Evolutionary conservation across 2,888 invertebrate genomes (phyloP).

Genomic region (Tipula confusa): DNA sequence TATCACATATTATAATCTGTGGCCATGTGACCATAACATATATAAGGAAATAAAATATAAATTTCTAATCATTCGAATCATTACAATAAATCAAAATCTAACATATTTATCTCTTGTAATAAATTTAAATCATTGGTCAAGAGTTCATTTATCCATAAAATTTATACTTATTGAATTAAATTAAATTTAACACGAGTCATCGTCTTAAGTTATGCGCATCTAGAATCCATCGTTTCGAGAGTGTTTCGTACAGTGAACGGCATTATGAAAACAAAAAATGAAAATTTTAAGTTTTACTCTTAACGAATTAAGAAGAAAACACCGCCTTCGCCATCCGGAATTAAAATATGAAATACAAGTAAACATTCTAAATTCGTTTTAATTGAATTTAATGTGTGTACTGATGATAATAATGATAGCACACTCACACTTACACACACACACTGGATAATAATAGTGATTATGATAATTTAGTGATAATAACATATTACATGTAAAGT

Average conservation of each 20-base stretch:
- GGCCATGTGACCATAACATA: too few relatives aligned
- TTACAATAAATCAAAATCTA: not conserved
- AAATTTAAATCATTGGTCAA: not conserved
- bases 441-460: not conserved
- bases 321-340: constrained; percentile 25
- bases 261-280: not conserved
- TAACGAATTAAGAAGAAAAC: not conserved
- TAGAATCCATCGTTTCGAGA: not conserved
- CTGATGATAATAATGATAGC: not conserved
- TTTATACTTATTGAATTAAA: constrained; percentile 16
- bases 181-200: not conserved
- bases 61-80: too few relatives aligned
- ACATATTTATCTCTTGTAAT: too few relatives aligned
- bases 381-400: constrained; percentile 3
- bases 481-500: not conserved
- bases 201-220: too few relatives aligned
- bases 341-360: not conserved
- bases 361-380: not conserved
- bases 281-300: too few relatives aligned
- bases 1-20: too few relatives aligned
- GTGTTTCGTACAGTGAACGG: not conserved
- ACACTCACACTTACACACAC: not conserved
- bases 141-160: not conserved
- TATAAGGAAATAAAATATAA: too few relatives aligned
- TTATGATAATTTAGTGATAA: constrained; percentile 13